Percentiles rank a stretch among this genome's conserved stretches.
Evolutionary conservation across 2,797 vertebrate species (phyloP).

Genomic region (Alauda arvensis): DNA sequence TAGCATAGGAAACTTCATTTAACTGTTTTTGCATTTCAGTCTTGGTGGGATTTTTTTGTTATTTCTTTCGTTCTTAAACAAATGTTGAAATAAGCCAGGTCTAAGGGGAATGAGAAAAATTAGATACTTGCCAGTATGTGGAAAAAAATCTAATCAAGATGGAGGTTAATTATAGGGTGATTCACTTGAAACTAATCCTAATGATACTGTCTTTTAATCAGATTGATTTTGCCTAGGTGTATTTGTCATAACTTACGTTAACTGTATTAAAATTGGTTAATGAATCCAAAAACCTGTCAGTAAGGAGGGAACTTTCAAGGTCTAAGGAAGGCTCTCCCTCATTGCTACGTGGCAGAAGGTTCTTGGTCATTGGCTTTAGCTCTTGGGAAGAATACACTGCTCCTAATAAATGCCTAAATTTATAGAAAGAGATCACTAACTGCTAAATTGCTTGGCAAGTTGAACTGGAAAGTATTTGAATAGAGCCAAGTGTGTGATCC

Average conservation of each 20-base stretch:
- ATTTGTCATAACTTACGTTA: not conserved
- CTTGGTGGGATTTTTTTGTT: not conserved
- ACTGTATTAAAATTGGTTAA: not conserved
- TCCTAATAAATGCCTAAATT: not conserved
- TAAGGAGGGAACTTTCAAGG: not conserved
- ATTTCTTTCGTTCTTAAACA: not conserved
- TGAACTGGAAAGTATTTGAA: not conserved
- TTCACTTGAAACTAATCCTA: not conserved
- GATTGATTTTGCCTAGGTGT: not conserved
- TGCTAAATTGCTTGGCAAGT: not conserved
- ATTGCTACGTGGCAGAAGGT: not conserved
- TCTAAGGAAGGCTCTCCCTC: not conserved
- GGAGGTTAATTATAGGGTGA: not conserved
- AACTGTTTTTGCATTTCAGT: not conserved
- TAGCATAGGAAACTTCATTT: not conserved
- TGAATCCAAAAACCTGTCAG: not conserved
- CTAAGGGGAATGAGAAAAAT: not conserved
- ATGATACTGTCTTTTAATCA: not conserved
- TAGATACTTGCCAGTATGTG: not conserved
- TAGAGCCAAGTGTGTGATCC: not conserved
- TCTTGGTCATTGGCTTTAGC: not conserved
- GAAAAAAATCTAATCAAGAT: not conserved
- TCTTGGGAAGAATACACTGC: not conserved
- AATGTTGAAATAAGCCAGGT: not conserved
- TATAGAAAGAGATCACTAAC: not conserved